Conservation (phyloP, 1,140 invertebrate genomes). For the Aethina tumida region DNA sequence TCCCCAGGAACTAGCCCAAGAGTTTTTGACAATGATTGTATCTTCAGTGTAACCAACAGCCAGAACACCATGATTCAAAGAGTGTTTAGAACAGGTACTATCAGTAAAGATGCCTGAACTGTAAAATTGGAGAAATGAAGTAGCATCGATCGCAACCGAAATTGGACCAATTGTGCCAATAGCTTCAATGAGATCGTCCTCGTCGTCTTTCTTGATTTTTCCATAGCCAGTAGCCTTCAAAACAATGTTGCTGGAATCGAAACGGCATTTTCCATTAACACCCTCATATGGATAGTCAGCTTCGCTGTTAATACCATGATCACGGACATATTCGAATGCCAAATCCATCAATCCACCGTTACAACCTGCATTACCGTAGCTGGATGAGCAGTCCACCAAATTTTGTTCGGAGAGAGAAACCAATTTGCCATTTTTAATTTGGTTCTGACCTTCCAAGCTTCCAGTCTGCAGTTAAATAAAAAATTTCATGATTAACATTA, state of each 20-base stretch:
- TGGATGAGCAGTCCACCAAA: slow-evolving; percentile 83
- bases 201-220: slow-evolving; percentile 63
- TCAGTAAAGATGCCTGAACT: too few species aligned
- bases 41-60: too few species aligned
- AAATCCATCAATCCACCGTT: slow-evolving; percentile 89
- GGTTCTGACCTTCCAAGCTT: slow-evolving; percentile 89
- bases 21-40: too few species aligned
- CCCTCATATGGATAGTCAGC: slow-evolving; percentile 78
- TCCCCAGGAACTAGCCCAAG: too few species aligned
- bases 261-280: slow-evolving; percentile 51
- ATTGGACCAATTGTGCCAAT: slow-evolving; percentile 83
- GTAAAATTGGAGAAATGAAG: too few species aligned
- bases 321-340: slow-evolving; percentile 88
- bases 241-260: slow-evolving; percentile 53
- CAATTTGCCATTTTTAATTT: slow-evolving; percentile 70
- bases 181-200: slow-evolving; percentile 62
- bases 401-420: slow-evolving; percentile 94
- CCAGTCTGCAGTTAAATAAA: slow-evolving; percentile 75
- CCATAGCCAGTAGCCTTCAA: slow-evolving; percentile 74
- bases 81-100: too few species aligned
- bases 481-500: slow-evolving; percentile 13
- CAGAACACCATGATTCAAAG: too few species aligned
- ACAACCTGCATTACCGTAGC: slow-evolving; percentile 48
- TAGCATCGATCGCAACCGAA: slow-evolving; percentile 82
- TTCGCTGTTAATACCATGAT: slow-evolving; percentile 86